Percentiles rank a stretch among this genome's conserved stretches.
Conservation (phyloP, 2,888 invertebrate genomes). For the Hemaris fuciformis region DNA sequence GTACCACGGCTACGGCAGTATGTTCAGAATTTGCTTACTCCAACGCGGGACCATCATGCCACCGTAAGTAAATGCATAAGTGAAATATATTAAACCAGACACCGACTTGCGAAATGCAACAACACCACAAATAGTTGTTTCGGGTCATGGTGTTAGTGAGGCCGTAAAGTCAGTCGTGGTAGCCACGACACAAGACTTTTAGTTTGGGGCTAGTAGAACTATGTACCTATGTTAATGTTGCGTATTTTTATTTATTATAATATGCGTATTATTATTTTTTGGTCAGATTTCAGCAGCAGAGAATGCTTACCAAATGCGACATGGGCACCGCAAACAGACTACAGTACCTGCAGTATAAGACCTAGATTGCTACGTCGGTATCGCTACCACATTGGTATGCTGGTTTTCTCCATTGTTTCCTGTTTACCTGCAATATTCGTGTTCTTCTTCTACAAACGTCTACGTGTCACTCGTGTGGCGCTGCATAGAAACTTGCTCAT, state of each 20-base stretch:
- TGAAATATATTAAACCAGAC: too few relatives aligned
- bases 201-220: too few relatives aligned
- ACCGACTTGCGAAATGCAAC: too few relatives aligned
- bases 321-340: constrained; percentile 83
- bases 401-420: constrained; percentile 74
- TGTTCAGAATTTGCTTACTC: constrained; percentile 84
- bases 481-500: constrained; percentile 83
- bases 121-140: too few relatives aligned
- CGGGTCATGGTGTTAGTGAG: too few relatives aligned
- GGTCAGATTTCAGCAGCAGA: constrained; percentile 81
- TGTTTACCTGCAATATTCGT: constrained; percentile 82
- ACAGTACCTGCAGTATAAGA: constrained; percentile 79
- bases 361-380: constrained; percentile 76
- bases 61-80: too few relatives aligned
- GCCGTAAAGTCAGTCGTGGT: too few relatives aligned
- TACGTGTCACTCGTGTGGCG: constrained; percentile 77
- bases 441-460: constrained; percentile 77
- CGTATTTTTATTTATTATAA: too few relatives aligned
- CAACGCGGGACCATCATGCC: constrained; percentile 75
- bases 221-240: too few relatives aligned
- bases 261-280: neutral
- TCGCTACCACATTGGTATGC: constrained; percentile 76
- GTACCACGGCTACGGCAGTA: constrained; percentile 58
- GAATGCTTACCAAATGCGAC: constrained; percentile 75
- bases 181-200: too few relatives aligned